Evolutionary conservation across 2,797 vertebrate genomes (phyloP), one percentile per base, ranked within the genome.

Genomic region (Lateolabrax maculatus): DNA sequence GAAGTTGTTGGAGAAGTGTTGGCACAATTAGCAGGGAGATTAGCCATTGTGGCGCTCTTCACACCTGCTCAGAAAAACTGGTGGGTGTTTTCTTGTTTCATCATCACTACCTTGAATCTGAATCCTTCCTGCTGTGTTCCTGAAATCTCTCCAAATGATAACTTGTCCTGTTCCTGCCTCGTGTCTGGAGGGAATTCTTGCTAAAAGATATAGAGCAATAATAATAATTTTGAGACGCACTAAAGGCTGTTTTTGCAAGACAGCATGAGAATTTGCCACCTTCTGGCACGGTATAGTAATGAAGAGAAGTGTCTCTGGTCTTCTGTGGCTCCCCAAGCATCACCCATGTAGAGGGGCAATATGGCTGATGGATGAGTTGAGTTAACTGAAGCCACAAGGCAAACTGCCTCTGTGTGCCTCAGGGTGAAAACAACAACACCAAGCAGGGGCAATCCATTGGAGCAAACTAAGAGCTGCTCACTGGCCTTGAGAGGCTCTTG

Each of bases 1-100:
- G 81, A 90, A 87, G 82, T 90, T 86, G 68, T 84, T 51, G 16
- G 49, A 51, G 77, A 90, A 52, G 86, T 87, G 90, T 89, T 70
- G 76, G 66, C 58, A 85, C 86, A 90, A 89, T 89, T 89, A 91
- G 48, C 74, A 39, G 34, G 49, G 70, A 84, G 69, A 79, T 18
- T 34, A 49, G 13, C 23, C 31, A 13, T 70, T 31, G 68, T 75
- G 81, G 16, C 2, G 23, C 53, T 89, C 55, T 77, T 87, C 70
- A 51, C 90, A 86, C 82, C 80, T 66, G 81, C 81, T 81, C 62
- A 66, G 39, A 61, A 57, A 85, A 77, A 51, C n/a, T 6, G 34
- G 69, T 73, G 64, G 72, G 79, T 10, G 39, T 68, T 68, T 82
- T 81, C 62, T 75, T 23, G 8, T 75, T 77, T 79, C 57, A 79